Percentiles rank a stretch among this genome's conserved stretches.
These are phyloP conservation scores for Halcyon senegalensis DNA, from an alignment of 2,113 vertebrate genomes.

Conservation along the genomic window DNA sequence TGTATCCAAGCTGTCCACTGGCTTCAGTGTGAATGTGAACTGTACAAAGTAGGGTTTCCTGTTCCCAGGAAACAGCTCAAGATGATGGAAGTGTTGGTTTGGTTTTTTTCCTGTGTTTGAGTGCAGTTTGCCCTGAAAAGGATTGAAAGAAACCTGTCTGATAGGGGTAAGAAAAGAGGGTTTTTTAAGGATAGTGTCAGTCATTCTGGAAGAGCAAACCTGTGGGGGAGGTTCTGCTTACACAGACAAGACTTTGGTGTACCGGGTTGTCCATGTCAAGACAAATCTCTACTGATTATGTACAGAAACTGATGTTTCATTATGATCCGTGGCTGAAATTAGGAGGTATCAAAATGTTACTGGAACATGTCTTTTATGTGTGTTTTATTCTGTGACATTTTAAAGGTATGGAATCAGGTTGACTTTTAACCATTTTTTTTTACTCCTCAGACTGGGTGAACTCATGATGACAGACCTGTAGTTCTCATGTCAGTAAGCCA, in stretches of 20 bases:
- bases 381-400: background rate
- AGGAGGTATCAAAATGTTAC: background rate
- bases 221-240: background rate
- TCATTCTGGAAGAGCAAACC: background rate
- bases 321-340: background rate
- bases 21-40: background rate
- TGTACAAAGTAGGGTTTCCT: background rate
- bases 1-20: background rate
- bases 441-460: constrained; percentile 8
- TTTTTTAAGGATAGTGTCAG: background rate
- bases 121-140: background rate
- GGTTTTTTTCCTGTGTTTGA: background rate
- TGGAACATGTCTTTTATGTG: background rate
- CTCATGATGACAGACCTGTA: constrained; percentile 46
- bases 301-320: background rate
- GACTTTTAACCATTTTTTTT: constrained; percentile 25
- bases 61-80: background rate
- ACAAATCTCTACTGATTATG: background rate
- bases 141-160: background rate
- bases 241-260: background rate
- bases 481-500: constrained; percentile 33
- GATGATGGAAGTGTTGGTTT: background rate
- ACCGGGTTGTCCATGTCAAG: background rate
- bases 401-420: background rate
- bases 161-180: background rate